Percentiles rank a stretch among this genome's conserved stretches.
These are phyloP conservation scores for Drosophila infuscata DNA, from an alignment of 2,888 invertebrate genomes.

Conservation along the genomic window DNA sequence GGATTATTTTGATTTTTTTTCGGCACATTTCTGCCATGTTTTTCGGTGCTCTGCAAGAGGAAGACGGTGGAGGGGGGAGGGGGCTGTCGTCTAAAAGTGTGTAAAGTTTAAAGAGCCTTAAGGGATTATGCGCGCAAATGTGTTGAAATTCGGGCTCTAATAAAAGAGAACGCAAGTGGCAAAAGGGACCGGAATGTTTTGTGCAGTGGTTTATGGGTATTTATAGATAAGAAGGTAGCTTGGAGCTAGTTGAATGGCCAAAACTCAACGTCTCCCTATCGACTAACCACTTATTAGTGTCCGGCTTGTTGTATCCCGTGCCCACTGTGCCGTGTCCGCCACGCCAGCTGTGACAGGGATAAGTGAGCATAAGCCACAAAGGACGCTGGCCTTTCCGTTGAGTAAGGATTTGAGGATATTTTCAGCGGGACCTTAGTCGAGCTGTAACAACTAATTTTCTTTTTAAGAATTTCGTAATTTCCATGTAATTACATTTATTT, in stretches of 20 bases:
- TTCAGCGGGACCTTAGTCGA: not conserved
- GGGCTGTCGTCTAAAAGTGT: conserved; percentile 68
- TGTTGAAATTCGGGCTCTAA: conserved; percentile 78
- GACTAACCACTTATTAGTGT: conserved; percentile 72
- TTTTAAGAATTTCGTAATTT: conserved; percentile 71
- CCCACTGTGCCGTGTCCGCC: conserved; percentile 54
- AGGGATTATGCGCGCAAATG: conserved; percentile 81
- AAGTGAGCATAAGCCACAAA: conserved; percentile 71
- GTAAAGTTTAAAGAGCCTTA: conserved; percentile 83
- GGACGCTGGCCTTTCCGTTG: conserved; percentile 26
- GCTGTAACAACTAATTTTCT: conserved; percentile 54
- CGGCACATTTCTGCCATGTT: conserved; percentile 55
- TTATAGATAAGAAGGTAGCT: conserved; percentile 75
- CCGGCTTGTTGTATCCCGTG: conserved; percentile 32
- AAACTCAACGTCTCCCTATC: conserved; percentile 46
- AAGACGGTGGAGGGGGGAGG: conserved; percentile 5
- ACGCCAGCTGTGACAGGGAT: conserved; percentile 70
- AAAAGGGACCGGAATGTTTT: conserved; percentile 58
- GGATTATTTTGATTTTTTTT: conserved; percentile 74
- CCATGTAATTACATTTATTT: conserved; percentile 75
- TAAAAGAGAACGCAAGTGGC: conserved; percentile 52
- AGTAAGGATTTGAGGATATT: conserved; percentile 29
- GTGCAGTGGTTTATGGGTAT: conserved; percentile 74
- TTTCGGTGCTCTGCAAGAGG: conserved; percentile 34
- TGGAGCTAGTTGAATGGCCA: conserved; percentile 38